Evolutionary conservation across 2,797 vertebrate species (phyloP), one percentile per base, ranked within the genome.

Genomic region (Malacoraja senta): DNA sequence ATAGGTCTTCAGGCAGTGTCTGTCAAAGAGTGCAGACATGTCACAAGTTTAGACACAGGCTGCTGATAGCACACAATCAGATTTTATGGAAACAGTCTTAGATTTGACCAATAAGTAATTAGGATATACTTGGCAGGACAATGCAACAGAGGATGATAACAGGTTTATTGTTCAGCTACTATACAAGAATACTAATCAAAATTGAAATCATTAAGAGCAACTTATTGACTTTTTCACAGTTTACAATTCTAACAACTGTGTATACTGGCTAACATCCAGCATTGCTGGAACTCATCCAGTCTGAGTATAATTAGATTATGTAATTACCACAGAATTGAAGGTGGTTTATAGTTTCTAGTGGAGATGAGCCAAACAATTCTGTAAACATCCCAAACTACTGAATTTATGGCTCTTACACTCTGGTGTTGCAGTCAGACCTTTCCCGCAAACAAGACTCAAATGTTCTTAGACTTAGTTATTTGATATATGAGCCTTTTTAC

Each of bases 351-450:
- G 84, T 32, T 88, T 83, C 80, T 88, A 53, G 84, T 65, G 63
- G 65, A 88, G 84, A 88, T 65, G 61, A 68, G 84, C 84, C 84
- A 88, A 68, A 68, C 63, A 21, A 63, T 35, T 35, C 63, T 68
- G 17, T 88, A 88, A 88, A 88, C n/a, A 88, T 88, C 84, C 32
- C 63, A 88, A 88, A n/a, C 84, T 88, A 68, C 84, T 88, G 84
- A 68, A 88, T 88, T 68, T 68, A 88, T 68, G 84, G 61, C n/a
- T 35, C 15, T 88, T 88, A 65, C n/a, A 68, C 63, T 65, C n/a
- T 65, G 1, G 83, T 29, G 8, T 86, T 86, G 61, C 61, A 88
- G 63, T 32, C 68, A 35, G 29, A 32, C n/a, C 32, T 32, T 65
- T 88, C 15, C 3, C 21, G 17, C n/a, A 68, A 35, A 21, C 17